These are phyloP conservation scores for Mastigias papua DNA, from an alignment of 30 jellyfish, hydroid and myxozoan species.

Conservation along the genomic window DNA sequence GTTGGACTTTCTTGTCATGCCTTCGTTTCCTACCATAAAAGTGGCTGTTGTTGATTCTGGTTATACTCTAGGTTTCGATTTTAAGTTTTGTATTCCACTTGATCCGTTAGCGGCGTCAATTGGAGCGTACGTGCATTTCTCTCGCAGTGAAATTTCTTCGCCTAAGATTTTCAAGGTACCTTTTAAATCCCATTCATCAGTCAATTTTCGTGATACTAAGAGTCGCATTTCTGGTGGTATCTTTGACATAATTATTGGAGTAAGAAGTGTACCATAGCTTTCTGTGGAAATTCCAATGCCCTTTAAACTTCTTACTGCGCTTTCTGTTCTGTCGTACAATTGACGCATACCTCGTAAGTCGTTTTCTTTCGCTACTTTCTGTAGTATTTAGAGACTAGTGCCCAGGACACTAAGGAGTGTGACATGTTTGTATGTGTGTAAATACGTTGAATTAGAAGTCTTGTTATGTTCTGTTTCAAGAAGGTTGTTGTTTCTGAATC, in stretches of 20 bases:
- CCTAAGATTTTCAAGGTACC: not conserved
- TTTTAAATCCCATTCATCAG: not conserved
- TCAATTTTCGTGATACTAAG: not conserved
- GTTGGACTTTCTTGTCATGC: not conserved
- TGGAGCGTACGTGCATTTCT: not conserved
- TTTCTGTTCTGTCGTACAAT: constrained; percentile 6
- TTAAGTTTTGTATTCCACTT: not conserved
- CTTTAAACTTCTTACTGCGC: constrained; percentile 5
- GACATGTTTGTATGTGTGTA: too few relatives aligned
- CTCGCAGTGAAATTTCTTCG: constrained; percentile 31
- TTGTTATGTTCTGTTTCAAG: too few relatives aligned
- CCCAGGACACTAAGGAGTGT: too few relatives aligned
- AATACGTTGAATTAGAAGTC: too few relatives aligned
- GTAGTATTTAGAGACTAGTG: too few relatives aligned
- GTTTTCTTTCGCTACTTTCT: not conserved
- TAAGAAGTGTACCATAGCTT: not conserved
- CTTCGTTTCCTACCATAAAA: not conserved
- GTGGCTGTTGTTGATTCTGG: not conserved
- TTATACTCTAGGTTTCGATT: not conserved
- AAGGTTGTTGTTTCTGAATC: too few relatives aligned
- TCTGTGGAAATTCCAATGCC: not conserved
- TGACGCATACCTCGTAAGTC: not conserved
- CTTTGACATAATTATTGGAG: not conserved
- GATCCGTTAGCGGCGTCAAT: not conserved
- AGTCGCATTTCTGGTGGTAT: not conserved